Conservation (phyloP, 1,140 invertebrate genomes). For the Solen grandis region DNA sequence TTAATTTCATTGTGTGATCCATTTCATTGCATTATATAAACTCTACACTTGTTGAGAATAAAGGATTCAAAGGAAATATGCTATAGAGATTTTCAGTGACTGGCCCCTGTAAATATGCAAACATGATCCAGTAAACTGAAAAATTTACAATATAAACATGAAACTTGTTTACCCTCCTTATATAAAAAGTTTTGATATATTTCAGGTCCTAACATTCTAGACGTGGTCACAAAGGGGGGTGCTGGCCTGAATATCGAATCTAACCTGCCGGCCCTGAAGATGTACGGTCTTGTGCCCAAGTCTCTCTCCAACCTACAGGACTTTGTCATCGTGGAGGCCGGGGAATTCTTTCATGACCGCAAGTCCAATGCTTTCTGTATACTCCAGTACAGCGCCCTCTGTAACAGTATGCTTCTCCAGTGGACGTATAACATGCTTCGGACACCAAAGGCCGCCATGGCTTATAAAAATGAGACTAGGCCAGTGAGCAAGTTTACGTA, state of each 20-base stretch:
- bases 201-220: conserved; percentile 12
- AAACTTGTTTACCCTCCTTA: too few relatives aligned
- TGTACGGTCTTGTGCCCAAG: background rate
- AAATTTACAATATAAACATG: background rate
- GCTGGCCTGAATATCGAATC: conserved; percentile 10
- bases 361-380: conserved; percentile 12
- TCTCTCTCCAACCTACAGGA: background rate
- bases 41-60: too few relatives aligned
- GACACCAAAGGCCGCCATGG: too few relatives aligned
- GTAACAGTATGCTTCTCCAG: conserved; percentile 17
- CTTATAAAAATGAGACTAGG: too few relatives aligned
- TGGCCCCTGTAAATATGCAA: background rate
- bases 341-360: background rate
- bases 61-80: too few relatives aligned
- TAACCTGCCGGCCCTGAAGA: conserved; percentile 7
- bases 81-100: too few relatives aligned
- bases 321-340: conserved; percentile 18
- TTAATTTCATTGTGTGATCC: too few relatives aligned
- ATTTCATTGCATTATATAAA: too few relatives aligned
- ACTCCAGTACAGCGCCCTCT: background rate
- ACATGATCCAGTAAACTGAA: background rate
- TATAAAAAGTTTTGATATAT: too few relatives aligned
- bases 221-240: conserved; percentile 13
- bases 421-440: conserved; percentile 18
- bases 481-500: conserved; percentile 8